These are phyloP conservation scores for Acrocephalus scirpaceus DNA, from an alignment of 2,797 vertebrate species.

Conservation along the genomic window DNA sequence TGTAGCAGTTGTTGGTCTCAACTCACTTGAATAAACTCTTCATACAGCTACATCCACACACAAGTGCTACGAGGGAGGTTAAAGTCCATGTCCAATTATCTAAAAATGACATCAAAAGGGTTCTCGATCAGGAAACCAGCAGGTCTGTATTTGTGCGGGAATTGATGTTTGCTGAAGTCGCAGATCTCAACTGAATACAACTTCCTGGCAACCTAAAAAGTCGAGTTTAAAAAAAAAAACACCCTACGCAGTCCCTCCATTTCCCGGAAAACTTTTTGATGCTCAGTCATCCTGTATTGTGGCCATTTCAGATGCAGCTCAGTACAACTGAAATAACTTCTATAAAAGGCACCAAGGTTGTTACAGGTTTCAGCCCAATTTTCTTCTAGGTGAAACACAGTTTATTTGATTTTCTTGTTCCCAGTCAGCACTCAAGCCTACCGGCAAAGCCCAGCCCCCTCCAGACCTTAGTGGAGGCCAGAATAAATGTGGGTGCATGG, in stretches of 20 bases:
- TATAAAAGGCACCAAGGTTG: not conserved
- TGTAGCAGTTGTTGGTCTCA: not conserved
- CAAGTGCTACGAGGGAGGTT: not conserved
- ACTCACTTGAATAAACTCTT: not conserved
- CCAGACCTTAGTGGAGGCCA: not conserved
- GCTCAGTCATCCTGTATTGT: not conserved
- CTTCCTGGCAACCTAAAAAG: constrained; percentile 65
- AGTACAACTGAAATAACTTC: not conserved
- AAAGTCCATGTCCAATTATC: not conserved
- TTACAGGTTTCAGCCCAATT: not conserved
- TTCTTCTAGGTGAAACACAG: not conserved
- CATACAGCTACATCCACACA: not conserved
- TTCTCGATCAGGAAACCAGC: constrained; percentile 30
- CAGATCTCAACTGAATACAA: constrained; percentile 27
- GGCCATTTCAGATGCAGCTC: not conserved
- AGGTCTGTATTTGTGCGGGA: constrained; percentile 60
- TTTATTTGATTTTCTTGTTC: not conserved
- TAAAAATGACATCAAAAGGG: constrained; percentile 52
- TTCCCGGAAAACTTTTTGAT: constrained; percentile 45
- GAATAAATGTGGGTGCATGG: not conserved
- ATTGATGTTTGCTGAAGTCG: constrained; percentile 49
- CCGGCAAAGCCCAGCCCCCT: not conserved
- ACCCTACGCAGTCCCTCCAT: not conserved
- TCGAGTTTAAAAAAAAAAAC: not conserved
- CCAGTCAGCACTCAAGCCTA: not conserved